Evolutionary conservation across 2,888 invertebrate species (phyloP).

Genomic region (Polietes domitor): DNA sequence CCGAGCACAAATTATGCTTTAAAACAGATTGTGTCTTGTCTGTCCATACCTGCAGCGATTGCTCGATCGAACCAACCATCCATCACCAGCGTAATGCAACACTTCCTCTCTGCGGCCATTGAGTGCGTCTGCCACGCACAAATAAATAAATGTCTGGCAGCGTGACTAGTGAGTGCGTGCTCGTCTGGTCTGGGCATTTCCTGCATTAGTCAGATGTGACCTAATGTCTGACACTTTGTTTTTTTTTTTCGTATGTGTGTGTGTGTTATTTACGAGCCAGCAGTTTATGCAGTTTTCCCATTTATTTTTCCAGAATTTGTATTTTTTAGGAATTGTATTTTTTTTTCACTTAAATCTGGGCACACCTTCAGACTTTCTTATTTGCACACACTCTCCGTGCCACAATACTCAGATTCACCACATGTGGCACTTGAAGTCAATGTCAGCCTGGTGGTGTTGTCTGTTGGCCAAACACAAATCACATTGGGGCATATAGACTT

Average conservation of each 20-base stretch:
- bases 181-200: slow-evolving; percentile 7
- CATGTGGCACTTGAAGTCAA: slow-evolving; percentile 55
- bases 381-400: slow-evolving; percentile 20
- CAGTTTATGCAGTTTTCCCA: slow-evolving; percentile 42
- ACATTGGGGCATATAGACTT: no score
- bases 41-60: neutral
- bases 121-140: neutral
- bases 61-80: neutral
- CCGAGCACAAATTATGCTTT: slow-evolving; percentile 12
- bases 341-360: slow-evolving; percentile 37
- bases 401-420: slow-evolving; percentile 45
- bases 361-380: slow-evolving; percentile 39
- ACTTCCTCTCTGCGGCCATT: neutral
- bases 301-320: slow-evolving; percentile 44
- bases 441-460: neutral
- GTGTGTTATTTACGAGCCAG: neutral
- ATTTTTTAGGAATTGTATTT: slow-evolving; percentile 20
- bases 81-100: neutral
- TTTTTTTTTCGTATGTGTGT: neutral
- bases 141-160: neutral
- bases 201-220: slow-evolving; percentile 46
- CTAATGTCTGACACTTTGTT: slow-evolving; percentile 58
- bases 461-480: neutral
- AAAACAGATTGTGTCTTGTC: slow-evolving; percentile 22
- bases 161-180: slow-evolving; percentile 11